Percentiles rank a stretch among this genome's conserved stretches.
Conservation (phyloP, 2,888 invertebrate genomes). For the Amblyjoppa proteus region DNA sequence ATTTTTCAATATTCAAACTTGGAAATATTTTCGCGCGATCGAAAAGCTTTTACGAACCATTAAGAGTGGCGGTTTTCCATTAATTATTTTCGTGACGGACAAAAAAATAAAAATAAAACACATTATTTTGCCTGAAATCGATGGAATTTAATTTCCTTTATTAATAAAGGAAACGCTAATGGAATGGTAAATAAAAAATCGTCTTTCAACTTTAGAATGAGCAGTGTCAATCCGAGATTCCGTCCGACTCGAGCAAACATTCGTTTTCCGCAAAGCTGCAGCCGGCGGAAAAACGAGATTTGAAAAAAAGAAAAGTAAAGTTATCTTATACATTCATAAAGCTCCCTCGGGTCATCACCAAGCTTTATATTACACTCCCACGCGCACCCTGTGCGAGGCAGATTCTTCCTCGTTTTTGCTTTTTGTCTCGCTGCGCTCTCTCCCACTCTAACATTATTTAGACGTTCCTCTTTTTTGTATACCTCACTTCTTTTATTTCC, state of each 20-base stretch:
- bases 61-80: too few relatives aligned
- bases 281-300: slow-evolving; percentile 5
- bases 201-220: neutral
- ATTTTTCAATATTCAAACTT: too few relatives aligned
- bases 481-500: slow-evolving; percentile 6
- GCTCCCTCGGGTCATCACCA: slow-evolving; percentile 72
- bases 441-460: slow-evolving; percentile 19
- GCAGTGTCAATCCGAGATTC: neutral
- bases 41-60: too few relatives aligned
- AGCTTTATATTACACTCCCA: slow-evolving; percentile 62
- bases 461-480: slow-evolving; percentile 21
- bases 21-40: too few relatives aligned
- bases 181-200: neutral
- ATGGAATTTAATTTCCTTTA: too few relatives aligned
- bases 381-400: slow-evolving; percentile 1
- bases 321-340: slow-evolving; percentile 73
- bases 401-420: slow-evolving; percentile 1
- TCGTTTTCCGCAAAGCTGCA: slow-evolving; percentile 36
- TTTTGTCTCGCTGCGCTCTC: slow-evolving; percentile 18
- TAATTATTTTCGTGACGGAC: too few relatives aligned
- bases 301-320: slow-evolving; percentile 30
- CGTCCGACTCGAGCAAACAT: slow-evolving; percentile 31
- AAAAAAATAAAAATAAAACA: too few relatives aligned
- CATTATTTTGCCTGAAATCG: too few relatives aligned
- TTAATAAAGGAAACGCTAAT: neutral